Conservation (phyloP, 2,113 vertebrate genomes). For the Gymnocephalus cernua region DNA sequence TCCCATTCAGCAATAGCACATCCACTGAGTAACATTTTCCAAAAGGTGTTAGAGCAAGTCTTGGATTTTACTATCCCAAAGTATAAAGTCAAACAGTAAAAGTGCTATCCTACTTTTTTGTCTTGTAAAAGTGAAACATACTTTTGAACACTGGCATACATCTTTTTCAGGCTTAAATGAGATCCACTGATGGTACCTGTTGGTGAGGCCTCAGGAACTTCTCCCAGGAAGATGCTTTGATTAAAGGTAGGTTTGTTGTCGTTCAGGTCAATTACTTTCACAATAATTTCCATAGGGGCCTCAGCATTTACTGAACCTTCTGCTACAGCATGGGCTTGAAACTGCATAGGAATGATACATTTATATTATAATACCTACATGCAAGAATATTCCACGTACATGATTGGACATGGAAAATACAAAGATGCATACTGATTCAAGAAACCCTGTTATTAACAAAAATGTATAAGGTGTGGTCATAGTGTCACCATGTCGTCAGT, state of each 20-base stretch:
- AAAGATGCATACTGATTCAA: too few relatives aligned
- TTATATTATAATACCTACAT: background rate
- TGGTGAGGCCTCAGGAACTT: slow-evolving; percentile 74
- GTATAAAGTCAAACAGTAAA: background rate
- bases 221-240: slow-evolving; percentile 66
- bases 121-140: background rate
- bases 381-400: background rate
- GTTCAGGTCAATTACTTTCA: slow-evolving; percentile 78
- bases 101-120: background rate
- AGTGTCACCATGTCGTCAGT: too few relatives aligned
- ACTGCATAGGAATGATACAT: slow-evolving; percentile 52
- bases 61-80: background rate
- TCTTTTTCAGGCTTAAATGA: background rate
- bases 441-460: too few relatives aligned
- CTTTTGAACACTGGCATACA: background rate
- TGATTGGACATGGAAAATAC: too few relatives aligned
- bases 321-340: slow-evolving; percentile 59
- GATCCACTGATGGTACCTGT: slow-evolving; percentile 50
- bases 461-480: too few relatives aligned
- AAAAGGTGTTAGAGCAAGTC: background rate
- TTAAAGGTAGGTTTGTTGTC: slow-evolving; percentile 81
- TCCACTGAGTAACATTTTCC: too few relatives aligned
- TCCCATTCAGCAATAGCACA: background rate
- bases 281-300: slow-evolving; percentile 66
- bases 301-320: slow-evolving; percentile 23